A percentile compares a stretch with the other conserved stretches of the same genome.
phyloP scores from a whole-genome alignment of 2,797 vertebrate genomes.

The Phrynocephalus guinanensis region DNA sequence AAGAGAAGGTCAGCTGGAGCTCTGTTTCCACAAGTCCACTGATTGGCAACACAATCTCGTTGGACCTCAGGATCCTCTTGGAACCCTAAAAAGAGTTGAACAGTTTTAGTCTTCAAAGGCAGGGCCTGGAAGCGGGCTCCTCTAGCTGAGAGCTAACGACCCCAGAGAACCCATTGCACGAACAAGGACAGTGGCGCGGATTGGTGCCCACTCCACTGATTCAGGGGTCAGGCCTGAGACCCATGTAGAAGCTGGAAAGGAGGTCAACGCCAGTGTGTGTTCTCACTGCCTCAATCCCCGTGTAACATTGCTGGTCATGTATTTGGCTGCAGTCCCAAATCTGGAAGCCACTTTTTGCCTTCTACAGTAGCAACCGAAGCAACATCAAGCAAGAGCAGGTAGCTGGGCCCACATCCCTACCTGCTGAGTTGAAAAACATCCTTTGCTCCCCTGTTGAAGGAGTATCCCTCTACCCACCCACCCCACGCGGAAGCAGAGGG shows the following conservation, averaged over 20 bases:
- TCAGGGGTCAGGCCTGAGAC: not conserved
- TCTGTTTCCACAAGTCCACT: slow-evolving; percentile 89
- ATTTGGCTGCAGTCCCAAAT: too few relatives aligned
- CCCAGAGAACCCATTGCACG: not conserved
- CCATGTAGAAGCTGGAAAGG: not conserved
- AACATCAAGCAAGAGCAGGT: too few relatives aligned
- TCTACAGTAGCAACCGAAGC: too few relatives aligned
- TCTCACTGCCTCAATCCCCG: not conserved
- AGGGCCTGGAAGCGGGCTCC: too few relatives aligned
- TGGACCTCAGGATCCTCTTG: slow-evolving; percentile 91
- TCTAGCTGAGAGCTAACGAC: too few relatives aligned
- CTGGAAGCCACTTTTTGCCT: too few relatives aligned
- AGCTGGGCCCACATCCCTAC: too few relatives aligned
- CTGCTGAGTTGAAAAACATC: too few relatives aligned
- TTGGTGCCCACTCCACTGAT: not conserved
- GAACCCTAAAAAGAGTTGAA: slow-evolving; percentile 82
- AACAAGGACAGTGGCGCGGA: not conserved
- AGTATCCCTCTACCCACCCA: too few relatives aligned
- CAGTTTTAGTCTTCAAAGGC: not conserved
- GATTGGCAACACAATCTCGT: slow-evolving; percentile 89
- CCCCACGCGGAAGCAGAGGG: too few relatives aligned
- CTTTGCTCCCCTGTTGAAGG: too few relatives aligned
- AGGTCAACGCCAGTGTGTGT: not conserved
- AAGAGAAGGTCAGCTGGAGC: slow-evolving; percentile 91
- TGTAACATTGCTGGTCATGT: not conserved